A percentile compares a stretch with the other conserved stretches of the same genome.
These are phyloP conservation scores for Puntigrus tetrazona DNA, from an alignment of 2,113 vertebrate genomes.

Conservation along the genomic window DNA sequence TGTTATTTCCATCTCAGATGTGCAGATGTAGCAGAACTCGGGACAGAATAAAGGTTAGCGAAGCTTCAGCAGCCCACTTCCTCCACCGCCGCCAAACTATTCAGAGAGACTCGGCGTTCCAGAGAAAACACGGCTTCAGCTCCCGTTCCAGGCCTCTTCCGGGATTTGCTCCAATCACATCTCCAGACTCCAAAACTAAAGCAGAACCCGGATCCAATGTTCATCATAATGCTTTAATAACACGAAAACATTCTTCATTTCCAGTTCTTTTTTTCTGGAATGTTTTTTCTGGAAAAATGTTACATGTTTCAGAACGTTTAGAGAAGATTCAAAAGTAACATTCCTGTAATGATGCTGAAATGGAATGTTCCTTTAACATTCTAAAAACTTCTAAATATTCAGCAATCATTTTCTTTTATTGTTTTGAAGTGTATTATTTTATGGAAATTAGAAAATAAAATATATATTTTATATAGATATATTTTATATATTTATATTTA, in stretches of 20 bases:
- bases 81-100: background rate
- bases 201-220: background rate
- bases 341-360: background rate
- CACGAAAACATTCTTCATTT: too few relatives aligned
- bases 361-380: background rate
- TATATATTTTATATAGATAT: too few relatives aligned
- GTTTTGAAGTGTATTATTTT: too few relatives aligned
- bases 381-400: background rate
- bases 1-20: background rate
- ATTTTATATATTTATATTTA: too few relatives aligned
- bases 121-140: background rate
- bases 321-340: background rate
- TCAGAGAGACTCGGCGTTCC: background rate
- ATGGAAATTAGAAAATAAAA: too few relatives aligned
- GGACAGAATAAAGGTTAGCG: background rate
- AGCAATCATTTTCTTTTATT: background rate
- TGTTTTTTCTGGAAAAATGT: too few relatives aligned
- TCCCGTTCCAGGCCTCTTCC: background rate
- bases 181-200: background rate
- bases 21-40: conserved; percentile 7
- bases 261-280: too few relatives aligned
- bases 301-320: background rate
- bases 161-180: background rate
- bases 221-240: too few relatives aligned
- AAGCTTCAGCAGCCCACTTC: background rate